Percentiles rank a stretch among this genome's conserved stretches.
Evolutionary conservation across 2,113 vertebrate genomes (phyloP).

Genomic region (Solenodon paradoxus): DNA sequence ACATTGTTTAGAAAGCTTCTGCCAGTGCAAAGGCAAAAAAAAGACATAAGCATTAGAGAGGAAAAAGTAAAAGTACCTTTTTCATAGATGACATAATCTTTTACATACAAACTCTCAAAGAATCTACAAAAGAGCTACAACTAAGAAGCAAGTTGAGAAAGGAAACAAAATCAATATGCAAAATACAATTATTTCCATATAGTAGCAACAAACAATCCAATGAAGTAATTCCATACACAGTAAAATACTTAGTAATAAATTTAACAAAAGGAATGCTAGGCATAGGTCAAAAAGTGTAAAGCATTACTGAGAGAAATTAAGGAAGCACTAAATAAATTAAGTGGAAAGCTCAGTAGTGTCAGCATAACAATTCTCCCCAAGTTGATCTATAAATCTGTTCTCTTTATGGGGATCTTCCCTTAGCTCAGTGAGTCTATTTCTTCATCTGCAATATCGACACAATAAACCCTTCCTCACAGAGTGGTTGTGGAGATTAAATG

Average conservation of each 20-base stretch:
- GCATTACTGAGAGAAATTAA: neutral
- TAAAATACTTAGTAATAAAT: neutral
- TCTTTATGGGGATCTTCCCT: neutral
- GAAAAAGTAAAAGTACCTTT: neutral
- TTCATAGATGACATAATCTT: neutral
- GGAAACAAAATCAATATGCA: neutral
- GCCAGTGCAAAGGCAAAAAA: neutral
- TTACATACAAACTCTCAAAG: neutral
- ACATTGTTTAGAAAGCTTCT: neutral
- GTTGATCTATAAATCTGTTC: neutral
- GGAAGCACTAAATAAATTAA: neutral
- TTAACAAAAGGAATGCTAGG: neutral
- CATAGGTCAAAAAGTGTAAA: neutral
- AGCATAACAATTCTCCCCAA: neutral
- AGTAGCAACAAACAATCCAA: neutral
- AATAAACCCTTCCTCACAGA: neutral
- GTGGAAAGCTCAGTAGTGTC: neutral
- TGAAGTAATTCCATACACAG: neutral
- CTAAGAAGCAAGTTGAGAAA: neutral
- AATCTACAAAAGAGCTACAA: neutral
- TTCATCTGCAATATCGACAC: neutral
- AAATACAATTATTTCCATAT: neutral
- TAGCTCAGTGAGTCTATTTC: neutral
- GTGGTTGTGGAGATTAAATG: neutral
- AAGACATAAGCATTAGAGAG: neutral